Base-by-base conservation (phyloP, 2,797 vertebrate species). In the Coranthus polyacanthus region DNA sequence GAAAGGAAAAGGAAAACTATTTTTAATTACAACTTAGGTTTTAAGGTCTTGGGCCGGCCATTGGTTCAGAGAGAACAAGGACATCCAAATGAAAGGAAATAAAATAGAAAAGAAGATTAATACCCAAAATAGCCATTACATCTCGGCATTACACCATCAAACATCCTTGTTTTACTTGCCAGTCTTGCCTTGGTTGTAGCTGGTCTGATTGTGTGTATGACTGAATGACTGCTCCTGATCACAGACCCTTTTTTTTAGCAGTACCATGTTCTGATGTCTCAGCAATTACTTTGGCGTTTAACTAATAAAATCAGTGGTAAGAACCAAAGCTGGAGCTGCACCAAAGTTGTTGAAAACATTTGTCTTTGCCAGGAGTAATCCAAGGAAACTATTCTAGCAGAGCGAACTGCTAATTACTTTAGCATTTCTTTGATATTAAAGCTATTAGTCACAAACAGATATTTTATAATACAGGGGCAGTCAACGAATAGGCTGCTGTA, bases 341-440 rank as follows among this genome's bases (percentile, higher is more conserved):
- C 6, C 24, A 20, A 53, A 47, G 6, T 17, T 64, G 32, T 34
- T 22, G 32, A 36, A 41, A 65, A 26, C 10, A 47, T 16, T 44
- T 16, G 4, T 39, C 12, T 68, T 34, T 36, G 12, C 18, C 20
- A 37, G 7, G 50, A 53, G 37, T 37, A 53, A 38, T 37, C 34
- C 50, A 54, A 18, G 10, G 36, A n/a, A 38, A 54, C 20, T n/a
- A 20, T 41, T 56, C 16, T 56, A 44, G 38, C 0, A 63, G 63
- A 53, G 13, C 22, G 34, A 39, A 54, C 51, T 54, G 51, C 51
- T 39, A 54, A 54, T 54, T 54, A 12, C 51, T 54, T 54, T 54
- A 18, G 15, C 50, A 38, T 20, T 22, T 38, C 18, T 7, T 38
- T 18, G 38, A n/a, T 38, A 54, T 3, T 5, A 13, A 8, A 15